Conservation (phyloP, 1,140 invertebrate genomes). For the Arctopsyche grandis region DNA sequence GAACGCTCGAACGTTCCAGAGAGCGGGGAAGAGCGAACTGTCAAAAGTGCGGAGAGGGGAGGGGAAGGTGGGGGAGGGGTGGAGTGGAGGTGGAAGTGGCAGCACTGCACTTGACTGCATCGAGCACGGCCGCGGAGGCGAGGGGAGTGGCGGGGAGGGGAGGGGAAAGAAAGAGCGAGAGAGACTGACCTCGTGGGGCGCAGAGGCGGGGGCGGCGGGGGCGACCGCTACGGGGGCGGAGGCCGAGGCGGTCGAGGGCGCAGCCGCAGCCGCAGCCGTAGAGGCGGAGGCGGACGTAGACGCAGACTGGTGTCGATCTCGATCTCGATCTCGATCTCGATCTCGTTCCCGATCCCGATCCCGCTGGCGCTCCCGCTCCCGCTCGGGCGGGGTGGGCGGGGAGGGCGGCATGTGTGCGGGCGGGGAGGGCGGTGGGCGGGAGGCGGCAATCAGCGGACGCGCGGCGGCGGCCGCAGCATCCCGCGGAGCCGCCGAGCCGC, state of each 20-base stretch:
- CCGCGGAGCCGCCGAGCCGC: background rate
- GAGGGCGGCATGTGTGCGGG: slow-evolving; percentile 22
- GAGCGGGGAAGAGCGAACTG: background rate
- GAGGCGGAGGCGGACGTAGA: background rate
- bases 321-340: background rate
- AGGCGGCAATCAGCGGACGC: background rate
- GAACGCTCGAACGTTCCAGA: background rate
- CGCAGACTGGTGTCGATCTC: background rate
- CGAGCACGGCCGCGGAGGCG: too few relatives aligned
- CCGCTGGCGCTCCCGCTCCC: background rate
- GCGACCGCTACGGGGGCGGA: background rate
- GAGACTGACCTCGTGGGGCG: background rate
- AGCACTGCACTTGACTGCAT: too few relatives aligned
- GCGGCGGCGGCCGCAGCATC: slow-evolving; percentile 2
- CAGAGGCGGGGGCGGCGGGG: background rate
- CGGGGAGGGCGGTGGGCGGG: background rate
- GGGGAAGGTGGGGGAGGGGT: too few relatives aligned
- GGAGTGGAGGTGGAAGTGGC: too few relatives aligned
- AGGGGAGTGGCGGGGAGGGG: background rate
- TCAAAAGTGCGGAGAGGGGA: background rate
- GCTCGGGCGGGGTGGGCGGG: slow-evolving; percentile 14
- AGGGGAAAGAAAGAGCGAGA: background rate
- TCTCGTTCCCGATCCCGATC: background rate
- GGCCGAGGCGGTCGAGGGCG: background rate
- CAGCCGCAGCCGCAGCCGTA: background rate